A percentile compares a stretch with the other conserved stretches of the same genome.
Conservation (phyloP, 2,113 vertebrate genomes). For the Calypte anna region DNA sequence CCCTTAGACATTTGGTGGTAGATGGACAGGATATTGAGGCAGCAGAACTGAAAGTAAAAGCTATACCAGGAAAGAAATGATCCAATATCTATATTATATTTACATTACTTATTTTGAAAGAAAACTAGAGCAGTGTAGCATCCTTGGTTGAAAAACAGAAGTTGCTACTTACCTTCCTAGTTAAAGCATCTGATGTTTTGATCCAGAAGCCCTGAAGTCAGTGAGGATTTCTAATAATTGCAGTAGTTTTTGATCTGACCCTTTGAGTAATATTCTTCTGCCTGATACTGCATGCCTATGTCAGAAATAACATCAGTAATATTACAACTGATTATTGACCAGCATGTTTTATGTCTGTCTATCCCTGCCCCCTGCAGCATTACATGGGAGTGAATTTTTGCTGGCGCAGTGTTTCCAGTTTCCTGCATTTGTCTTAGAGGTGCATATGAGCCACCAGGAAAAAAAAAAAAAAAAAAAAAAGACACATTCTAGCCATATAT, state of each 20-base stretch:
- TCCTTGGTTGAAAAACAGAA: background rate
- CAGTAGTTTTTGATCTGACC: background rate
- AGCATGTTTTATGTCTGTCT: background rate
- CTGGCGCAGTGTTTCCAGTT: background rate
- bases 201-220: background rate
- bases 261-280: background rate
- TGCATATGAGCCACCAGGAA: background rate
- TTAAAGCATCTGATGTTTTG: background rate
- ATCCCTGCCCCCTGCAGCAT: background rate
- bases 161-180: background rate
- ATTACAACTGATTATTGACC: background rate
- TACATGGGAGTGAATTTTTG: background rate
- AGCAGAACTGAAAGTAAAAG: background rate
- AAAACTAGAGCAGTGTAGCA: background rate
- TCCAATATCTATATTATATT: background rate
- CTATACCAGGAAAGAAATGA: background rate
- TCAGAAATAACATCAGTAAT: background rate
- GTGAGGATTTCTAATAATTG: background rate
- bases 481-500: background rate
- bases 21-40: background rate
- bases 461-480: background rate
- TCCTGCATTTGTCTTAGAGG: background rate
- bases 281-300: background rate
- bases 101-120: background rate
- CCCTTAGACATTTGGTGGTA: background rate